Conservation (phyloP, 2,797 vertebrate species). For the Odontamblyopus rebecca region DNA sequence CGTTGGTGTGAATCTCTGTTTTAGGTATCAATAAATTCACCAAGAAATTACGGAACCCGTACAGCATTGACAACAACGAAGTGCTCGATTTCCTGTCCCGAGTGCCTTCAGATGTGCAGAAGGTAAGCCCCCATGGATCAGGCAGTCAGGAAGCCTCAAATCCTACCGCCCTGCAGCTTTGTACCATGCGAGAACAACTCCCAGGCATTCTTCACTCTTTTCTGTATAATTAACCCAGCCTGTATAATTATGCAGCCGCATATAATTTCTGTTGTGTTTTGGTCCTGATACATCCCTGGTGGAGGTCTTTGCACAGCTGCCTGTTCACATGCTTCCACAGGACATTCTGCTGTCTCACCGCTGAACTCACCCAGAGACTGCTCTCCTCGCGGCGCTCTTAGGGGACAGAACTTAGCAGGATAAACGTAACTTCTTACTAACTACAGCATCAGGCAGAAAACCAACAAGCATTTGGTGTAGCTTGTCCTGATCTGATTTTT, state of each 20-base stretch:
- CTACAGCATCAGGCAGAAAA: background rate
- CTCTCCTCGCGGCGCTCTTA: background rate
- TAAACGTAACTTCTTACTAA: background rate
- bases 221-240: slow-evolving; percentile 72
- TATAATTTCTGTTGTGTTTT: slow-evolving; percentile 74
- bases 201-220: slow-evolving; percentile 62
- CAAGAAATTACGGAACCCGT: slow-evolving; percentile 97
- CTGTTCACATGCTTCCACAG: slow-evolving; percentile 63
- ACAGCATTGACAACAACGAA: slow-evolving; percentile 94
- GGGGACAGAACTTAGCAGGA: background rate
- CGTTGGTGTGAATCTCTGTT: slow-evolving; percentile 65
- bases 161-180: slow-evolving; percentile 60
- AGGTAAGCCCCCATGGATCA: slow-evolving; percentile 82
- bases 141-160: slow-evolving; percentile 66
- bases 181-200: slow-evolving; percentile 61
- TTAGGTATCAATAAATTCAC: slow-evolving; percentile 99
- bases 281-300: slow-evolving; percentile 65
- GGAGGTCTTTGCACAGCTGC: slow-evolving; percentile 56
- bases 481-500: slow-evolving; percentile 5
- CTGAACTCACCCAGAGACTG: slow-evolving; percentile 27
- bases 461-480: too few relatives aligned
- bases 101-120: slow-evolving; percentile 97
- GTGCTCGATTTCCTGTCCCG: slow-evolving; percentile 95
- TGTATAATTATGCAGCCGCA: slow-evolving; percentile 69
- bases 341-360: slow-evolving; percentile 39